Evolutionary conservation across 2,888 invertebrate species (phyloP).

Genomic region (Leptinotarsa haldemani): DNA sequence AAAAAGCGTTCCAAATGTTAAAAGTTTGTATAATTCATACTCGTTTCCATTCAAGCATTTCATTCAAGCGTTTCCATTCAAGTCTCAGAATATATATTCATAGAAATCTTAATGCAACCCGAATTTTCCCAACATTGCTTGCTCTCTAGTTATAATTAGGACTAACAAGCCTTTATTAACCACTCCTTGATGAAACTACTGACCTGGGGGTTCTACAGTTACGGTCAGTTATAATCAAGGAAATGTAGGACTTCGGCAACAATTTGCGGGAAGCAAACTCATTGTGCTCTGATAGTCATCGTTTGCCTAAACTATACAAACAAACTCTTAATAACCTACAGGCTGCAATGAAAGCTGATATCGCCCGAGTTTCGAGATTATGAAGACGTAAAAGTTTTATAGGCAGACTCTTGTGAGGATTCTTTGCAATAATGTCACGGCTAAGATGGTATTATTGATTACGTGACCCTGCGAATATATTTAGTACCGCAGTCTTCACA

Average conservation of each 20-base stretch:
- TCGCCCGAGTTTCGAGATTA: background rate
- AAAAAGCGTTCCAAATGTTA: too few relatives aligned
- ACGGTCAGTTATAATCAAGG: conserved; percentile 47
- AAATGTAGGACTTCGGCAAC: conserved; percentile 38
- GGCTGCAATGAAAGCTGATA: conserved; percentile 12
- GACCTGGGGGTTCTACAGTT: conserved; percentile 28
- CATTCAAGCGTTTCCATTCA: too few relatives aligned
- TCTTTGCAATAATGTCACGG: background rate
- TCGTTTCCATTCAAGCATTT: background rate
- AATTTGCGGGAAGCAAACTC: conserved; percentile 42
- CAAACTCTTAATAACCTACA: conserved; percentile 12
- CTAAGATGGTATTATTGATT: conserved; percentile 16
- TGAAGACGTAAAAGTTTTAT: conserved; percentile 20
- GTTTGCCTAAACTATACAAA: conserved; percentile 14
- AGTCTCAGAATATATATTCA: background rate
- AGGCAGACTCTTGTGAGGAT: conserved; percentile 1
- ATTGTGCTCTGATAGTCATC: conserved; percentile 39
- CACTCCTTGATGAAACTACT: conserved; percentile 6
- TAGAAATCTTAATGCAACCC: background rate
- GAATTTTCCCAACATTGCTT: conserved; percentile 11
- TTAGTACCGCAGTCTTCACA: background rate
- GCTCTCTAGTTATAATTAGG: conserved; percentile 14
- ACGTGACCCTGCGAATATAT: conserved; percentile 10
- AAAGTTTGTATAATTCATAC: too few relatives aligned
- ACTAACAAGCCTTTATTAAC: conserved; percentile 8